Conservation (phyloP, 92 coral and sea anemone genomes). For the Pocillopora grandis region DNA sequence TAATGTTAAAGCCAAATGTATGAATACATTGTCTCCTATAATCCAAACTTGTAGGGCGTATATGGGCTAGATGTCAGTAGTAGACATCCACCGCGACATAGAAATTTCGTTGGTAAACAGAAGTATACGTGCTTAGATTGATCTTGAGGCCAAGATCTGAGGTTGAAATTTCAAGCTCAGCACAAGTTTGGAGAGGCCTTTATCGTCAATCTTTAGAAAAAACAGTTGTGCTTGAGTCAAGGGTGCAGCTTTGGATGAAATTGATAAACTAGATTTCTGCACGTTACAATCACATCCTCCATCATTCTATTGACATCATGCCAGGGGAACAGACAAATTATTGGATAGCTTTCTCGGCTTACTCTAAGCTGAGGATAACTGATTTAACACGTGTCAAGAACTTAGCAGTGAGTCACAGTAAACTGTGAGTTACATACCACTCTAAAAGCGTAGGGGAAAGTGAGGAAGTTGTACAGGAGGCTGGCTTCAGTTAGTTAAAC, state of each 20-base stretch:
- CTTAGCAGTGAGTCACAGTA: not conserved
- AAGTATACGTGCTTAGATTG: not conserved
- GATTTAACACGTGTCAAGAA: constrained; percentile 42
- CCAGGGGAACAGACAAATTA: constrained; percentile 17
- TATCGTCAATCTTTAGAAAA: not conserved
- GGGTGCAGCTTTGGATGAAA: not conserved
- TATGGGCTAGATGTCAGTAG: not conserved
- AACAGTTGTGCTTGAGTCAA: not conserved
- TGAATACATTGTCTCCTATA: constrained; percentile 21
- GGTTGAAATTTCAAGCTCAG: not conserved
- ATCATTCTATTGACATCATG: constrained; percentile 22
- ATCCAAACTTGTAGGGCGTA: constrained; percentile 12
- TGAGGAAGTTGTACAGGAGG: no score
- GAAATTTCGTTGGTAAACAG: not conserved
- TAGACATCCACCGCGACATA: not conserved
- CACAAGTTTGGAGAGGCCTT: not conserved
- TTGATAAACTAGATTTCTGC: not conserved
- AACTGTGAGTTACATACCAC: not conserved
- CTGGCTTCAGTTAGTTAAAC: not conserved
- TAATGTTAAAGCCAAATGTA: constrained; percentile 7
- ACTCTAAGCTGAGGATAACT: constrained; percentile 25
- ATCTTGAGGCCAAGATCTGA: not conserved
- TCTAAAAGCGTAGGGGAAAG: not conserved
- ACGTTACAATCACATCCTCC: constrained; percentile 16
- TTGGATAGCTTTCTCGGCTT: constrained; percentile 20